Evolutionary conservation across 1,140 invertebrate species (phyloP).

Genomic region (Megalonaias nervosa): DNA sequence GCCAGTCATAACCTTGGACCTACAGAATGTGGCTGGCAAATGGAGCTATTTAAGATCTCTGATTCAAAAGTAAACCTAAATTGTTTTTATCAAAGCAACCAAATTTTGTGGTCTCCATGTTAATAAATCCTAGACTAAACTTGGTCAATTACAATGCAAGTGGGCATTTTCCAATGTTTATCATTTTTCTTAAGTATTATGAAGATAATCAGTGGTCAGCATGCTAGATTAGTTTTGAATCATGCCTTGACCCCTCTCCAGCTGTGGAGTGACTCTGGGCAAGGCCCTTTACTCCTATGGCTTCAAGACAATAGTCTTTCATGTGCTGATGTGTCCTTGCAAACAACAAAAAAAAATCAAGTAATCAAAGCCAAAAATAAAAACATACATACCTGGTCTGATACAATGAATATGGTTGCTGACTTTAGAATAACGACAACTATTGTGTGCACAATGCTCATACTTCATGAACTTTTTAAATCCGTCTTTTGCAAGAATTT

Average conservation of each 20-base stretch:
- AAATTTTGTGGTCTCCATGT: no score
- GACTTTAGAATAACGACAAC: constrained; percentile 92
- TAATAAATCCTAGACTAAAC: no score
- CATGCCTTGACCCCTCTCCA: neutral
- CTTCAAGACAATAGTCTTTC: neutral
- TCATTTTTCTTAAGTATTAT: no score
- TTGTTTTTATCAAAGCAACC: no score
- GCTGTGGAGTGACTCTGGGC: neutral
- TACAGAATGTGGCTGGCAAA: no score
- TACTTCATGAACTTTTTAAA: constrained; percentile 99
- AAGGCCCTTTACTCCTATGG: neutral
- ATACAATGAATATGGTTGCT: constrained; percentile 99
- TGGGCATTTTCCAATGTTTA: no score
- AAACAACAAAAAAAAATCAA: neutral
- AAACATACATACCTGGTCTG: constrained; percentile 77
- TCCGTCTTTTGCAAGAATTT: constrained; percentile 93
- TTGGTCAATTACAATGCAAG: no score
- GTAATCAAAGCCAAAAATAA: neutral
- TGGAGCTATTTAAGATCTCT: no score
- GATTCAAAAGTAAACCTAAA: no score
- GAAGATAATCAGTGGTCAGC: neutral
- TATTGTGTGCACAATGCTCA: constrained; percentile 91
- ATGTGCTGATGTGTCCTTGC: neutral
- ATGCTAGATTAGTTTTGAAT: neutral
- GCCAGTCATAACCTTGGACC: no score